Evolutionary conservation across 1,140 invertebrate genomes (phyloP).

Genomic region (Hylyphantes graminicola): DNA sequence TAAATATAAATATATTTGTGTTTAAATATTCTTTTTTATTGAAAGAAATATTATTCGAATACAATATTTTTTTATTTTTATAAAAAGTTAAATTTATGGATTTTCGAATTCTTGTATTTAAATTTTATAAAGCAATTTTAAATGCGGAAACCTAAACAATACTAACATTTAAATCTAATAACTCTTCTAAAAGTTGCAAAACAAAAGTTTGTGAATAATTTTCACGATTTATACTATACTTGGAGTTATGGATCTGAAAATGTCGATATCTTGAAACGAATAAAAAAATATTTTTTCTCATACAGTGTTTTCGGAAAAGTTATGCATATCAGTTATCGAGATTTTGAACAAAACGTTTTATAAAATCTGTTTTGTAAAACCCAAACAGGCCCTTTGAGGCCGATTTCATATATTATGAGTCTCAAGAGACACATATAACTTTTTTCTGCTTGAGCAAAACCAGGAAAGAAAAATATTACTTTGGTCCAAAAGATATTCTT

Average conservation of each 20-base stretch:
- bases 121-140: too few species aligned
- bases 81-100: too few species aligned
- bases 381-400: conserved; percentile 37
- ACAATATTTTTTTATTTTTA: too few species aligned
- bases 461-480: conserved; percentile 6
- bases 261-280: conserved; percentile 9
- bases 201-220: conserved; percentile 1
- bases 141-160: too few species aligned
- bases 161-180: conserved; percentile 20
- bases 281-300: neutral
- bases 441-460: conserved; percentile 69
- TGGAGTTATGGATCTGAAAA: conserved; percentile 4
- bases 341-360: conserved; percentile 55
- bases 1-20: too few species aligned
- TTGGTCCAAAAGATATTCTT: neutral
- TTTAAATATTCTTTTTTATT: too few species aligned
- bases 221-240: neutral
- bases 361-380: conserved; percentile 39
- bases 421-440: conserved; percentile 32
- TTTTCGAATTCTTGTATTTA: too few species aligned
- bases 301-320: conserved; percentile 29
- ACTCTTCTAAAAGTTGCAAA: neutral
- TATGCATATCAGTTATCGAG: conserved; percentile 49
- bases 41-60: too few species aligned
- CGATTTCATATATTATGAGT: conserved; percentile 42